phyloP scores from a whole-genome alignment of 64 coral and sea anemone genomes.

The Pocillopora verrucosa region DNA sequence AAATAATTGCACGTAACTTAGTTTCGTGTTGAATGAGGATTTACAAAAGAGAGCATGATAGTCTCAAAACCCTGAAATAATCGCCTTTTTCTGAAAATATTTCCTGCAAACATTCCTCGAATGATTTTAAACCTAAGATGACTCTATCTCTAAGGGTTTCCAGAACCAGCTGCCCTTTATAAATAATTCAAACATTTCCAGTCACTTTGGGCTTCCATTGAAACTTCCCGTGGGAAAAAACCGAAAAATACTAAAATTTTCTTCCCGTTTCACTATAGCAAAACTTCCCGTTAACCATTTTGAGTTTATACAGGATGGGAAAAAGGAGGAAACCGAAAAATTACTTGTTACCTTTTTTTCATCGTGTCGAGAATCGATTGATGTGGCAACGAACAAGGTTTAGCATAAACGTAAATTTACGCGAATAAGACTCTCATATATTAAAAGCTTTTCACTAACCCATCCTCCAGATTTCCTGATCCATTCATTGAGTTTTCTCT shows the following conservation, averaged over 20 bases:
- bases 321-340: not conserved
- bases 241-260: not conserved
- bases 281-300: not conserved
- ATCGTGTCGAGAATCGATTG: not conserved
- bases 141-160: not conserved
- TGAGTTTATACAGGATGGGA: not conserved
- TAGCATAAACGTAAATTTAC: conserved; percentile 31
- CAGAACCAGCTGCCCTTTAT: conserved; percentile 19
- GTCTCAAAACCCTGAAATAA: not conserved
- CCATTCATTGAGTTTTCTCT: conserved; percentile 54
- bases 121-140: not conserved
- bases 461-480: conserved; percentile 85
- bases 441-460: conserved; percentile 24
- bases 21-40: not conserved
- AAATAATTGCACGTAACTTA: conserved; percentile 1
- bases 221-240: conserved; percentile 37
- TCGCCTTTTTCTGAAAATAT: not conserved
- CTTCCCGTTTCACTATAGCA: not conserved
- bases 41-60: not conserved
- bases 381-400: not conserved
- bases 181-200: conserved; percentile 28
- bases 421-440: not conserved
- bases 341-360: too few relatives aligned
- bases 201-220: not conserved
- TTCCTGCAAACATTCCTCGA: not conserved